Evolutionary conservation across 2,888 invertebrate species (phyloP), one percentile per base, ranked within the genome.

Genomic region (Eupeodes luniger): DNA sequence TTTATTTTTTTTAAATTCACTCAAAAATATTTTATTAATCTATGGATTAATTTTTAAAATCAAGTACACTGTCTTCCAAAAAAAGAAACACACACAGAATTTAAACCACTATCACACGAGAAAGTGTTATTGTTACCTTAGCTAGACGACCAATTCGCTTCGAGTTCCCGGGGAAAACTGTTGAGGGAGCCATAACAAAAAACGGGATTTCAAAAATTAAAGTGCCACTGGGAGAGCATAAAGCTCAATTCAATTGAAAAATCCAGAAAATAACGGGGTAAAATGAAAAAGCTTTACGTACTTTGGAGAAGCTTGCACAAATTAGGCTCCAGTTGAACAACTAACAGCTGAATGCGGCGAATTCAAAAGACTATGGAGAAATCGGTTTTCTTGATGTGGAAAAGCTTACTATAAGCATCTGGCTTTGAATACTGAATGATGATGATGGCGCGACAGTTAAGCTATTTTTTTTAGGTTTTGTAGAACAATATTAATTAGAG

Each of bases 111-210:
- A 14, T 7, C 64, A 27, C 59, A 47, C 12, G 34, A 66, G 47
- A 53, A 61, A 14, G 6, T 62, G 69, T 44, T 62, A n/a, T 19
- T 69, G 11, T 49, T 51, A 62, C 74, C 74, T 59, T n/a, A 76
- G 66, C 49, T 59, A 47, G 51, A 89, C 90, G 90, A 90, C 90
- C 90, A 91, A 92, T 91, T 91, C 92, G 91, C 91, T 91, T 91
- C 91, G 91, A 92, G 91, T 92, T 93, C 93, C 93, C 93, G 92
- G 93, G 93, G 91, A 93, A 92, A 92, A 95, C 94, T 90, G 95
- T 95, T 91, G 84, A 84, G 81, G 86, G 75, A 86, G 83, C 57
- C 82, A 27, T 64, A 59, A 70, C 70, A 67, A 87, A 85, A 87
- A 87, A 74, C 87, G 87, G 87, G 87, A 87, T 81, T 62, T 67